Conservation (phyloP, 2,797 vertebrate genomes). For the Arrhamphus sclerolepis region DNA sequence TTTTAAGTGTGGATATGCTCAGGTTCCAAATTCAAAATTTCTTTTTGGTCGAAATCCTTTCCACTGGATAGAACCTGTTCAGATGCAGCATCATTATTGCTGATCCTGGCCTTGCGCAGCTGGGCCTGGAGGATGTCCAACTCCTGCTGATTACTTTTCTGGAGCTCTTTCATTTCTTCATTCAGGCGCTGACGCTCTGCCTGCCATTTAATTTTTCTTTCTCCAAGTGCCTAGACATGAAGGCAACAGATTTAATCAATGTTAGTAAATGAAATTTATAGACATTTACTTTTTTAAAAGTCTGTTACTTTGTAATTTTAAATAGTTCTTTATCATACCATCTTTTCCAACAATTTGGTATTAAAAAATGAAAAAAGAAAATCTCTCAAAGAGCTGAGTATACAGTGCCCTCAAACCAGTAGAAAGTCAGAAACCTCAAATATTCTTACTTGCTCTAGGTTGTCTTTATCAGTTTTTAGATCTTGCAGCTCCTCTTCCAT, state of each 20-base stretch:
- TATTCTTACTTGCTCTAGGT: constrained; percentile 84
- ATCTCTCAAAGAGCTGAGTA: too few species aligned
- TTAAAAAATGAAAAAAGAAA: too few species aligned
- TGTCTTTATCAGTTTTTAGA: constrained; percentile 86
- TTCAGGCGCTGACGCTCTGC: constrained; percentile 86
- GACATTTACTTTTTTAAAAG: too few species aligned
- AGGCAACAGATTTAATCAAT: too few species aligned
- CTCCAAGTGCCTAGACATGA: constrained; percentile 82
- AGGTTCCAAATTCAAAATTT: too few species aligned
- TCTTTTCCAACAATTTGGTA: too few species aligned
- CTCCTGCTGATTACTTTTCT: constrained; percentile 85
- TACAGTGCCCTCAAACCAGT: too few species aligned
- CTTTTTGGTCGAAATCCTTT: neutral
- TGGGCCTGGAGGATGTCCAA: constrained; percentile 84
- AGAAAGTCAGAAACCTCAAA: neutral
- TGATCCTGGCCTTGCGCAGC: constrained; percentile 86
- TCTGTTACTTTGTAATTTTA: too few species aligned
- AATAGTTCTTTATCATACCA: too few species aligned
- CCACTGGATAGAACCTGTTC: constrained; percentile 83
- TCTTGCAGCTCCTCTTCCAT: constrained; percentile 90
- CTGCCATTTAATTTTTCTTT: constrained; percentile 91
- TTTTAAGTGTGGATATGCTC: too few species aligned
- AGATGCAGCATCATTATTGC: constrained; percentile 82
- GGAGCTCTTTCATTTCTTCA: constrained; percentile 90
- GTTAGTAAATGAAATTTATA: too few species aligned